Percentiles rank a stretch among this genome's conserved stretches.
phyloP scores from a whole-genome alignment of 2,888 invertebrate genomes.

The Incurvaria masculella region DNA sequence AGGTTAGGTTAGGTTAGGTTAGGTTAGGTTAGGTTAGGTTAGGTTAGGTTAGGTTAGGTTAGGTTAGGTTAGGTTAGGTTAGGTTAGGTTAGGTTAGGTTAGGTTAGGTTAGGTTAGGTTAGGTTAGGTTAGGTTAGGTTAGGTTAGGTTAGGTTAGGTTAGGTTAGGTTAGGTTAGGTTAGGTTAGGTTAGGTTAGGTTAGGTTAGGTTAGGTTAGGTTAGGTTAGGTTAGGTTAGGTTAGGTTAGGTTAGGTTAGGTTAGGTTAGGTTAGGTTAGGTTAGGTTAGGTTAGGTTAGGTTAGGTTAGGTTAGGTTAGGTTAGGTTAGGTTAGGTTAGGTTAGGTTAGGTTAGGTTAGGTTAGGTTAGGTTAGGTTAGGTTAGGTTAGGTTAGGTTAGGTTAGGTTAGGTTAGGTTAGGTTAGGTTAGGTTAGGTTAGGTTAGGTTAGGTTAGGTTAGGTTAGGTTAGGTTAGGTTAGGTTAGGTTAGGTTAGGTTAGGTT shows the following conservation, averaged over 20 bases:
- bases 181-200: conserved; percentile 1
- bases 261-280: conserved; percentile 2
- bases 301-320: conserved; percentile 2
- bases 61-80: conserved; percentile 4
- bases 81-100: conserved; percentile 3
- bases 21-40: conserved; percentile 4
- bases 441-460: not conserved
- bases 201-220: conserved; percentile 1
- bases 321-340: conserved; percentile 3
- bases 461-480: not conserved
- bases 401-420: not conserved
- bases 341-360: not conserved
- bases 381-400: conserved; percentile 1
- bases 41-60: conserved; percentile 4
- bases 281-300: conserved; percentile 4
- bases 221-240: conserved; percentile 1
- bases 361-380: conserved; percentile 4
- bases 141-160: conserved; percentile 4
- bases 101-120: conserved; percentile 4
- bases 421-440: not conserved
- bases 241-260: conserved; percentile 3
- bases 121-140: conserved; percentile 4
- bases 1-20: conserved; percentile 3
- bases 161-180: conserved; percentile 2
- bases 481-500: not conserved